phyloP scores from a whole-genome alignment of 2,888 invertebrate genomes.

The Stenichneumon culpator region DNA sequence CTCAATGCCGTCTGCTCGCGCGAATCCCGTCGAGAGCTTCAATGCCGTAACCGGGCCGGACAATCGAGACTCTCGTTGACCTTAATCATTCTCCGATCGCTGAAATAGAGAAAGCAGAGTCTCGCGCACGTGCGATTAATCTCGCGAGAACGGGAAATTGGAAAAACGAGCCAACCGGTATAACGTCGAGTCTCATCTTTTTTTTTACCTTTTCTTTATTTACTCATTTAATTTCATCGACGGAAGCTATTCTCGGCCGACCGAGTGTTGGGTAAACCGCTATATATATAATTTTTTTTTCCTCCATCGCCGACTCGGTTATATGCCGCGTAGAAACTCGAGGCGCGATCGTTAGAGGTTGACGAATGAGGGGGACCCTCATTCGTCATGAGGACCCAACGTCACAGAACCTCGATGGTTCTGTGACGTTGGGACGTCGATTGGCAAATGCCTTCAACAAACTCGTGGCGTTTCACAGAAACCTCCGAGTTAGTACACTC shows the following conservation, averaged over 20 bases:
- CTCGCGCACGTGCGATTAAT: conserved; percentile 18
- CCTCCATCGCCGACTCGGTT: neutral
- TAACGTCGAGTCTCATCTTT: neutral
- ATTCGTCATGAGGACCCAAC: no score
- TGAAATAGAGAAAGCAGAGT: conserved; percentile 32
- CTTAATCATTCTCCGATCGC: conserved; percentile 56
- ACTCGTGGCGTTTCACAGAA: neutral
- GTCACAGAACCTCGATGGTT: neutral
- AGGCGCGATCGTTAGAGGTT: neutral
- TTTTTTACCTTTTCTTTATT: neutral
- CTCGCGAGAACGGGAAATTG: conserved; percentile 52
- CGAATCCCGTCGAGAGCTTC: conserved; percentile 43
- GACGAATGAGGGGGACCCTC: neutral
- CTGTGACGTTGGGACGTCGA: neutral
- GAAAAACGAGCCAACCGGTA: conserved; percentile 50
- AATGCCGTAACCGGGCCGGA: conserved; percentile 46
- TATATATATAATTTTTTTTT: neutral
- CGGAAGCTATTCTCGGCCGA: neutral
- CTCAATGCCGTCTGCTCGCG: neutral
- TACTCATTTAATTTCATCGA: conserved; percentile 1
- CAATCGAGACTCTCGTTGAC: conserved; percentile 61
- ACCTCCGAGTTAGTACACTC: neutral
- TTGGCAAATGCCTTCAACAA: neutral
- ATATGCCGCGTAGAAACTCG: neutral
- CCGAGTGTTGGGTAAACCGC: neutral